phyloP scores from a whole-genome alignment of 2,888 invertebrate genomes.

The Empis stercorea region DNA sequence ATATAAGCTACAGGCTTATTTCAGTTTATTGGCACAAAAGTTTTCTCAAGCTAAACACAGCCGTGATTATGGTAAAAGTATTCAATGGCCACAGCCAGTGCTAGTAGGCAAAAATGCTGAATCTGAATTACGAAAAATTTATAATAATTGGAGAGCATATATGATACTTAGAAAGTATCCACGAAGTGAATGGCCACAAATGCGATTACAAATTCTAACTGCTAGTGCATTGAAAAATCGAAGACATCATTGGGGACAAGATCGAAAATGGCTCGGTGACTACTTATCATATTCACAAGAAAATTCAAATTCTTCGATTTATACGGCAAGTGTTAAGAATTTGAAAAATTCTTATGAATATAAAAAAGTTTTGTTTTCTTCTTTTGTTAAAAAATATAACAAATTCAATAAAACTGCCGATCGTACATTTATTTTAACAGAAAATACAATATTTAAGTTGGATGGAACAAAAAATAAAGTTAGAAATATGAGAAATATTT shows the following conservation, averaged over 20 bases:
- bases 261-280: slow-evolving; percentile 72
- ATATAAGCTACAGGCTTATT: slow-evolving; percentile 63
- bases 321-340: slow-evolving; percentile 52
- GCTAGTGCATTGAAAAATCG: slow-evolving; percentile 54
- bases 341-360: slow-evolving; percentile 56
- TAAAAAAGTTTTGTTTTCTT: slow-evolving; percentile 37
- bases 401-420: slow-evolving; percentile 66
- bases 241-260: slow-evolving; percentile 55
- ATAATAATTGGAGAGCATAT: slow-evolving; percentile 76
- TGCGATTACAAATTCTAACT: slow-evolving; percentile 66
- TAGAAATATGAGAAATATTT: slow-evolving; percentile 74
- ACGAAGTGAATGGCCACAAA: slow-evolving; percentile 73
- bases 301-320: slow-evolving; percentile 52
- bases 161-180: slow-evolving; percentile 75
- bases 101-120: slow-evolving; percentile 51
- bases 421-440: slow-evolving; percentile 78
- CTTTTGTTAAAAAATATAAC: slow-evolving; percentile 34
- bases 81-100: slow-evolving; percentile 73
- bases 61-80: slow-evolving; percentile 63
- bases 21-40: slow-evolving; percentile 47
- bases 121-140: slow-evolving; percentile 47
- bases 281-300: slow-evolving; percentile 57
- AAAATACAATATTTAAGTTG: slow-evolving; percentile 72
- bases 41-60: slow-evolving; percentile 52
- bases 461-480: slow-evolving; percentile 64